Evolutionary conservation across 2,113 vertebrate species (phyloP), one percentile per base, ranked within the genome.

Genomic region (Equus przewalskii): DNA sequence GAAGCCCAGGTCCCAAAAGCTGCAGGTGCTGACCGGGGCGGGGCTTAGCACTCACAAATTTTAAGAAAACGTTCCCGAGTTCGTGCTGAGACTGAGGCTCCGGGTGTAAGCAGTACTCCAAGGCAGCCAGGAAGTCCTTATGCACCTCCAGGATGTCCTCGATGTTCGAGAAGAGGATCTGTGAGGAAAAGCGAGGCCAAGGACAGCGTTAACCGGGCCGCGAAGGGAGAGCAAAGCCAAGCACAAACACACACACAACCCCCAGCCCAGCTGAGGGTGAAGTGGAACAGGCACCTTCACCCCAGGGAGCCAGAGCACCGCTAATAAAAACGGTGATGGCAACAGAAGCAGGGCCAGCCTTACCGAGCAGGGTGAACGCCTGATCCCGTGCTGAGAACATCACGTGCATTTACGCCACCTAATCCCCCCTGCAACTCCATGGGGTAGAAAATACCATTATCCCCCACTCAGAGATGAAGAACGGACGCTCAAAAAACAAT

Each of bases 141-240:
- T 99, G 99, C 94, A 99, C 99, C 70, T 99, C 99, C 98, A 99
- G 99, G 98, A 99, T 99, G 96, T 99, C 99, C 98, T 99, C 99
- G 0, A 99, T 99, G 98, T 99, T 99, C 65, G 99, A 99, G 99
- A 99, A 99, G 97, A 99, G 99, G 98, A 99, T 98, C 99, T 99
- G 98, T 22, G 79, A 97, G 80, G 89, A 22, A 89, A 96, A 91
- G 72, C 28, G 51, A 96, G 96, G 76, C 81, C 69, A 60, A 26
- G 64, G 11, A 79, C 0, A 5, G 26, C 0, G 0, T 98, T 36
- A 97, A n/a, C 6, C 6, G 0, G 78, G 41, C 84, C 13, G 6
- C 0, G 41, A 15, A 62, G 26, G 4, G 22, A 3, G 2, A n/a
- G n/a, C 76, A 30, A 44, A 54, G 28, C 5, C 46, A 10, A 73